phyloP scores from a whole-genome alignment of 2,888 invertebrate species.

The Ophraella communa region DNA sequence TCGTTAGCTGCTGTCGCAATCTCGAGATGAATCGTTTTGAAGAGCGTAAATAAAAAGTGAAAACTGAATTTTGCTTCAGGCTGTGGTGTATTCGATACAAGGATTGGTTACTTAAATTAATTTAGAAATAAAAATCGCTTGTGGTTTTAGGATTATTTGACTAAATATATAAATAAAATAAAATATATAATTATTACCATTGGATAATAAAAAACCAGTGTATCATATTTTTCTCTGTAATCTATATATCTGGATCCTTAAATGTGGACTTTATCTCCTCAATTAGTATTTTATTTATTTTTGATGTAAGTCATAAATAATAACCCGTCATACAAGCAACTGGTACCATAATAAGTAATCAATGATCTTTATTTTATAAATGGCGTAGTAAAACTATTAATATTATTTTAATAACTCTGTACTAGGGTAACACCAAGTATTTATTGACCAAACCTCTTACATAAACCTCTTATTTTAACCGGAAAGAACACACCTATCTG shows the following conservation, averaged over 20 bases:
- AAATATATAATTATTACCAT: too few relatives aligned
- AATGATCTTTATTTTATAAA: background rate
- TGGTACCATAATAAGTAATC: too few relatives aligned
- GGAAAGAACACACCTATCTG: slow-evolving; percentile 36
- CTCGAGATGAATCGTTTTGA: background rate
- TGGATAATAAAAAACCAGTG: too few relatives aligned
- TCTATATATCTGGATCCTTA: too few relatives aligned
- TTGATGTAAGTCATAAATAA: background rate
- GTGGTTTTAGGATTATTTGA: too few relatives aligned
- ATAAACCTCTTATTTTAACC: slow-evolving; percentile 31
- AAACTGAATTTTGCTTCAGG: slow-evolving; percentile 20
- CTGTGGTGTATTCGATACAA: background rate
- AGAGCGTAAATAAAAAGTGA: slow-evolving; percentile 23
- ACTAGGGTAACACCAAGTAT: background rate
- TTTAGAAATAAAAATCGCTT: background rate
- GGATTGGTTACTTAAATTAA: background rate
- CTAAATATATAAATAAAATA: too few relatives aligned
- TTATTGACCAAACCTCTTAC: background rate
- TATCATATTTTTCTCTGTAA: too few relatives aligned
- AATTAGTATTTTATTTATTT: too few relatives aligned
- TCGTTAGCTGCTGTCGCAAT: background rate
- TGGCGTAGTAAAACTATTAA: slow-evolving; percentile 9
- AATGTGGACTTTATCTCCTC: too few relatives aligned
- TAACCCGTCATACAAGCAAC: background rate
- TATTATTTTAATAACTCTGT: background rate